Conservation (phyloP, 2,797 vertebrate species). For the Lepidocolaptes lacrymiger region DNA sequence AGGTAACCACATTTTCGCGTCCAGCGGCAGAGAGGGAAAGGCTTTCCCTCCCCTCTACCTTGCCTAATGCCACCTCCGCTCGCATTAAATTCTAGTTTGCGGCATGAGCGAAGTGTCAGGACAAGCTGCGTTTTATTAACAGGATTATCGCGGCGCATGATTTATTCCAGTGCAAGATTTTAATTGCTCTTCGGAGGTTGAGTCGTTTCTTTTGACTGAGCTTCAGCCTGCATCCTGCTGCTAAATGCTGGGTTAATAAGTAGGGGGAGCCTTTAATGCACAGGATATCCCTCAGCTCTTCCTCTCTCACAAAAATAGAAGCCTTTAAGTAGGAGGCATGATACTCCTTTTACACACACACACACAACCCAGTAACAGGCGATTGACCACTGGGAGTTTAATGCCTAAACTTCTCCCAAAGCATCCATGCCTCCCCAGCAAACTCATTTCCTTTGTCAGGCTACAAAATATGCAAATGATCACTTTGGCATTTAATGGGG, state of each 20-base stretch:
- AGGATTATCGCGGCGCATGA: slow-evolving; percentile 85
- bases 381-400: slow-evolving; percentile 68
- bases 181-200: slow-evolving; percentile 87
- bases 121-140: slow-evolving; percentile 88
- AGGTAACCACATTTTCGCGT: slow-evolving; percentile 35
- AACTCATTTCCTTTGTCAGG: slow-evolving; percentile 78
- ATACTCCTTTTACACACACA: slow-evolving; percentile 35
- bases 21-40: slow-evolving; percentile 30
- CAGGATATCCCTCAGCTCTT: slow-evolving; percentile 80
- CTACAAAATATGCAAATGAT: slow-evolving; percentile 78
- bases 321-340: slow-evolving; percentile 62
- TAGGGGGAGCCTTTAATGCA: slow-evolving; percentile 82
- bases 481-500: slow-evolving; percentile 66
- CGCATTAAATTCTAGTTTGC: slow-evolving; percentile 80
- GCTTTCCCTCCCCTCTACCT: slow-evolving; percentile 52
- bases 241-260: slow-evolving; percentile 86
- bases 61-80: slow-evolving; percentile 61
- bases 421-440: slow-evolving; percentile 71
- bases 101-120: slow-evolving; percentile 83
- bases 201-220: slow-evolving; percentile 84
- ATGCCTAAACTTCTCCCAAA: slow-evolving; percentile 75
- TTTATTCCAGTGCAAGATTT: slow-evolving; percentile 86
- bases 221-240: slow-evolving; percentile 84
- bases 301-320: slow-evolving; percentile 76
- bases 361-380: slow-evolving; percentile 43